These are phyloP conservation scores for Pammene aurita DNA, from an alignment of 2,888 invertebrate genomes.

Conservation along the genomic window DNA sequence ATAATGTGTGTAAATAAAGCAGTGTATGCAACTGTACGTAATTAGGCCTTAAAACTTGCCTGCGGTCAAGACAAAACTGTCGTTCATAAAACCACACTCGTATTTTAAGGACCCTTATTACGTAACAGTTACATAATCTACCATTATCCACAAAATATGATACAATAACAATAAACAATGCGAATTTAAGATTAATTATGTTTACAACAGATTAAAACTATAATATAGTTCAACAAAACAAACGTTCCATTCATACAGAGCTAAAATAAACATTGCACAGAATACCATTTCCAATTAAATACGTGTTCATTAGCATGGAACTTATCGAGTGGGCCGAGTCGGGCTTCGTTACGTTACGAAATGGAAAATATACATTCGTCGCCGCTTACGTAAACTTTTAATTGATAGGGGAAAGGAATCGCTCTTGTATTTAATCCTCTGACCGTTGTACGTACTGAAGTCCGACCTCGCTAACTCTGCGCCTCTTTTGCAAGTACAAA, in stretches of 20 bases:
- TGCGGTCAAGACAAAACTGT: too few species aligned
- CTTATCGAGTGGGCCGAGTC: slow-evolving; percentile 10
- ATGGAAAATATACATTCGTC: slow-evolving; percentile 23
- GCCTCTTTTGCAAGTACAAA: not conserved
- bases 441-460: not conserved
- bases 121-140: too few species aligned
- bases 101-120: too few species aligned
- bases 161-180: too few species aligned
- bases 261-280: slow-evolving; percentile 5
- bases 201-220: not conserved
- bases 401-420: slow-evolving; percentile 6
- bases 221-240: not conserved
- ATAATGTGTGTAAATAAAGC: too few species aligned
- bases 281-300: slow-evolving; percentile 23
- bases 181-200: too few species aligned
- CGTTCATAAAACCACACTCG: too few species aligned
- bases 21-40: too few species aligned
- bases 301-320: slow-evolving; percentile 19
- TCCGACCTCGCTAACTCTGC: not conserved
- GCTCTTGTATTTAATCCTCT: not conserved
- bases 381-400: slow-evolving; percentile 17
- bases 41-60: too few species aligned
- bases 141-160: too few species aligned
- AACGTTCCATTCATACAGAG: not conserved
- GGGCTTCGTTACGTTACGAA: slow-evolving; percentile 29